phyloP scores from a whole-genome alignment of 1,140 invertebrate species.

The Drosophila persimilis region DNA sequence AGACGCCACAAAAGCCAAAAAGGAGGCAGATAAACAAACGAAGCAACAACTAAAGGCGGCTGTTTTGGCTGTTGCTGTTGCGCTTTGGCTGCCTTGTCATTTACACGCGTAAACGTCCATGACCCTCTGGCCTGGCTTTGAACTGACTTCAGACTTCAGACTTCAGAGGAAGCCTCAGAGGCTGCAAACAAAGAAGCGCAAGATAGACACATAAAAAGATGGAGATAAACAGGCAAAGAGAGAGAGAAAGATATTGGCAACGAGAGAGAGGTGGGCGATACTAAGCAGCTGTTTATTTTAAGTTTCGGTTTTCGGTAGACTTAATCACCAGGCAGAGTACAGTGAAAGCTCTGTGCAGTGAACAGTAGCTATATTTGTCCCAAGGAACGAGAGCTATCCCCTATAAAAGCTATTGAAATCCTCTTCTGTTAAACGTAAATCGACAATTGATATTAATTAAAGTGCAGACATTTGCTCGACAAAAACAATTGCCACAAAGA shows the following conservation, averaged over 20 bases:
- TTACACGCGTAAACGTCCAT: constrained; percentile 78
- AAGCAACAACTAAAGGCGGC: constrained; percentile 36
- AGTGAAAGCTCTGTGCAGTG: not conserved
- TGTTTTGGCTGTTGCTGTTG: constrained; percentile 27
- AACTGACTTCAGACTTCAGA: constrained; percentile 39
- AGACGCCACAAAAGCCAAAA: constrained; percentile 25
- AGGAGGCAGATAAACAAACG: constrained; percentile 34
- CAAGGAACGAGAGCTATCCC: no score
- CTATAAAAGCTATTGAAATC: no score
- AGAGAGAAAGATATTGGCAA: not conserved
- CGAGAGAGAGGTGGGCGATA: not conserved
- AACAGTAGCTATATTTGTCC: no score
- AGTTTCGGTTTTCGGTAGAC: constrained; percentile 32
- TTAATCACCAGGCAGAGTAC: constrained; percentile 4
- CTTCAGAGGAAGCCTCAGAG: constrained; percentile 1
- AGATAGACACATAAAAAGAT: constrained; percentile 14
- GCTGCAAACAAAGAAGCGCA: constrained; percentile 16
- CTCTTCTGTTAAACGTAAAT: not conserved
- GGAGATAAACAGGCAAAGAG: constrained; percentile 1
- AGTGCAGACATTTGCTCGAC: constrained; percentile 51
- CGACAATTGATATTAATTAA: constrained; percentile 48
- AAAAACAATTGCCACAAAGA: constrained; percentile 18
- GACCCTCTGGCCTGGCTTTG: constrained; percentile 72
- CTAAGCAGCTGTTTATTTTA: constrained; percentile 45
- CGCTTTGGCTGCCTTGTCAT: constrained; percentile 60